Conservation (phyloP, 1,140 invertebrate genomes). For the Kradibia gibbosae region DNA sequence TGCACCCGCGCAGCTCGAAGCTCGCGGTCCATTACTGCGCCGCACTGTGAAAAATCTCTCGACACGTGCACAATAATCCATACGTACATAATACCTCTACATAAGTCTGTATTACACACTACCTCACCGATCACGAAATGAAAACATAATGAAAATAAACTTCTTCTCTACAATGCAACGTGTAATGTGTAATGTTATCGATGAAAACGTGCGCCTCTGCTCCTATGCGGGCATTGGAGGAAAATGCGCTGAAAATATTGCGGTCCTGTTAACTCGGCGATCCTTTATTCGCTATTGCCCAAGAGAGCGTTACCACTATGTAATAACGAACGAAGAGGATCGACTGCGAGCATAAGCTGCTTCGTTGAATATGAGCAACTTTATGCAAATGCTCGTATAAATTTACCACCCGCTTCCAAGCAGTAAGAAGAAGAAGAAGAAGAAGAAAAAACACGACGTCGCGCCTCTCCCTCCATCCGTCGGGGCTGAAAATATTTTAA, state of each 20-base stretch:
- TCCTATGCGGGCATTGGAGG: background rate
- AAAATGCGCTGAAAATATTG: constrained; percentile 1
- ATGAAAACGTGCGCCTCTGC: constrained; percentile 22
- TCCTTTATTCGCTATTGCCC: background rate
- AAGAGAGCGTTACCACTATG: background rate
- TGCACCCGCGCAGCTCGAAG: background rate
- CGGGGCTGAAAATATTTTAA: too few species aligned
- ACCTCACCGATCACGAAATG: constrained; percentile 47
- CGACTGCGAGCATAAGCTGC: background rate
- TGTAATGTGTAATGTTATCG: constrained; percentile 32
- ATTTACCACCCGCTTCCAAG: too few species aligned
- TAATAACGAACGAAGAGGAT: background rate
- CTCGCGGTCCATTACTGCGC: background rate
- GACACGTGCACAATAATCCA: constrained; percentile 17
- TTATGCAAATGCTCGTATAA: too few species aligned
- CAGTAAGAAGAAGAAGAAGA: too few species aligned
- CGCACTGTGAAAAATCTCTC: background rate
- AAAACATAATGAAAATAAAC: constrained; percentile 42
- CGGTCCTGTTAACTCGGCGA: background rate
- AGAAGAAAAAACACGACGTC: too few species aligned
- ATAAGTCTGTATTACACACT: constrained; percentile 45
- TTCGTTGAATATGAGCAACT: background rate
- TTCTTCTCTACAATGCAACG: constrained; percentile 43
- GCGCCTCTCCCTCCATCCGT: too few species aligned
- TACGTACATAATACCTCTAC: constrained; percentile 25